Evolutionary conservation across 2,113 vertebrate species (phyloP).

Genomic region (Trochalopteron elliotii): DNA sequence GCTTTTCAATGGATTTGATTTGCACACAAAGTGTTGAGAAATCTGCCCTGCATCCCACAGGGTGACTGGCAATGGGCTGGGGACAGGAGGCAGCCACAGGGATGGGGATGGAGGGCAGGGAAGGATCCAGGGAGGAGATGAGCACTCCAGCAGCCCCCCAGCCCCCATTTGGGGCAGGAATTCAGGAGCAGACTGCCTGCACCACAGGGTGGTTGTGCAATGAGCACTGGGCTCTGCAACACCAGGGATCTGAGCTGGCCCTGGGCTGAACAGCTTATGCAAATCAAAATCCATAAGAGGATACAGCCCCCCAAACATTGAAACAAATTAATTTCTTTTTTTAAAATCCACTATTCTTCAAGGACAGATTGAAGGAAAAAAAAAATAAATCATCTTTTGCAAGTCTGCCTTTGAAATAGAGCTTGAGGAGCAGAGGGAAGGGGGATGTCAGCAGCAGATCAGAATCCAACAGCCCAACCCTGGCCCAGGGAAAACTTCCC

Average conservation of each 20-base stretch:
- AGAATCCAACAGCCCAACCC: not conserved
- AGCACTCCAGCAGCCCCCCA: not conserved
- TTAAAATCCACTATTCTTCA: not conserved
- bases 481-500: not conserved
- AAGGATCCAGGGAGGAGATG: not conserved
- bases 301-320: not conserved
- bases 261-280: not conserved
- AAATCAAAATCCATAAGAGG: not conserved
- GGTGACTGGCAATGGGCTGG: not conserved
- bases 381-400: not conserved
- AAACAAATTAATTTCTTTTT: not conserved
- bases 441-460: not conserved
- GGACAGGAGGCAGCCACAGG: not conserved
- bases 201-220: not conserved
- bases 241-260: not conserved
- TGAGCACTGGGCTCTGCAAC: rapidly evolving
- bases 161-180: rapidly evolving
- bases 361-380: not conserved
- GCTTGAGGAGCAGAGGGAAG: not conserved
- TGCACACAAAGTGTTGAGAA: not conserved
- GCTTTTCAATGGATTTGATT: not conserved
- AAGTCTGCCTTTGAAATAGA: not conserved
- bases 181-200: not conserved
- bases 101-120: not conserved
- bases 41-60: not conserved